Conservation (phyloP, 1,140 invertebrate species). For the Panagrolaimus sp. region DNA sequence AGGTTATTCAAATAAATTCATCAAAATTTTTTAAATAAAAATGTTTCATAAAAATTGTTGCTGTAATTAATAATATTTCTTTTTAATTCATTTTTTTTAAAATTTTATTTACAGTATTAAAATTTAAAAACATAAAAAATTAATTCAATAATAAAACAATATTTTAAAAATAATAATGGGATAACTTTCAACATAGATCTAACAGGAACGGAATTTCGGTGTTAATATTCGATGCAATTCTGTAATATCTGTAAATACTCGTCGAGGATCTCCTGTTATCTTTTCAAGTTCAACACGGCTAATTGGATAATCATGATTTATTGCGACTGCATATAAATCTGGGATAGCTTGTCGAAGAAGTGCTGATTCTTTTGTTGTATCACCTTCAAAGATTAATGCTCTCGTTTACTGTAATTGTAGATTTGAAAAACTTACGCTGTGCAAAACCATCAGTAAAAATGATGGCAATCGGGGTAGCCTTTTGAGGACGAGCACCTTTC, state of each 20-base stretch:
- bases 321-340: slow-evolving; percentile 33
- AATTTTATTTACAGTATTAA: no score
- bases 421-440: slow-evolving; percentile 4
- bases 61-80: no score
- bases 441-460: slow-evolving; percentile 43
- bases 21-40: no score
- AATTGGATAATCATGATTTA: slow-evolving; percentile 32
- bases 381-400: not conserved
- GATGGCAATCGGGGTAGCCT: slow-evolving; percentile 30
- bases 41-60: no score
- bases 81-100: no score
- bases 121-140: no score
- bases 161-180: no score
- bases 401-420: no score
- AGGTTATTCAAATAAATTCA: no score
- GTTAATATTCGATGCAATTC: slow-evolving; percentile 13
- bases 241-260: slow-evolving; percentile 19
- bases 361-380: slow-evolving; percentile 30
- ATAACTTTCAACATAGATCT: not conserved
- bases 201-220: slow-evolving; percentile 5
- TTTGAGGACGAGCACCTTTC: slow-evolving; percentile 30
- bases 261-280: slow-evolving; percentile 15
- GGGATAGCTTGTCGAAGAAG: slow-evolving; percentile 22
- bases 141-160: no score
- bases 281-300: slow-evolving; percentile 16